A percentile compares a stretch with the other conserved stretches of the same genome.
Conservation (phyloP, 2,888 invertebrate genomes). For the Griposia aprilina region DNA sequence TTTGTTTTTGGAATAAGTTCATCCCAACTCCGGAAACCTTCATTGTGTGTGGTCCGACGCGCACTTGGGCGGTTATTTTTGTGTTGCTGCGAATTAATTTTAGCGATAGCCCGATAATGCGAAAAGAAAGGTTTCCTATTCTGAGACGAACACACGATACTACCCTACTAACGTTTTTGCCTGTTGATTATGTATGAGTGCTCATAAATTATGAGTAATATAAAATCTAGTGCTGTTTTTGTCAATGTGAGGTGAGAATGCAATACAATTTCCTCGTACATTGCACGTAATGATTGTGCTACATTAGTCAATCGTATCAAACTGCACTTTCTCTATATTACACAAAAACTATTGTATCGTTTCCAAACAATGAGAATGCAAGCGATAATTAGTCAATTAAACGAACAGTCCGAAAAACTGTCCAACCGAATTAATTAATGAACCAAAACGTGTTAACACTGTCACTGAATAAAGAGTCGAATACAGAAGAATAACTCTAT, state of each 20-base stretch:
- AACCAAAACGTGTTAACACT: conserved; percentile 64
- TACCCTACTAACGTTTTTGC: not conserved
- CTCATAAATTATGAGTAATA: conserved; percentile 14
- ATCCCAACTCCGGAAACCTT: too few species aligned
- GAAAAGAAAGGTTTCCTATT: not conserved
- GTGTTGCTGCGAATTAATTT: not conserved
- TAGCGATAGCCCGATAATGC: not conserved
- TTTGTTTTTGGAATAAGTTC: too few species aligned
- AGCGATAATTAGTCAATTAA: conserved; percentile 63
- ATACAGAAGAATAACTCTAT: conserved; percentile 9
- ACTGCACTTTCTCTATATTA: conserved; percentile 49
- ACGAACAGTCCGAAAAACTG: conserved; percentile 61
- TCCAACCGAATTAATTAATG: conserved; percentile 66
- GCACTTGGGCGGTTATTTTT: not conserved
- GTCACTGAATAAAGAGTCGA: not conserved
- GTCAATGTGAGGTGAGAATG: conserved; percentile 27
- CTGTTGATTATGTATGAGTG: not conserved
- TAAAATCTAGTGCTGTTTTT: conserved; percentile 33
- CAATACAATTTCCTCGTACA: conserved; percentile 28
- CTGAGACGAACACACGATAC: not conserved
- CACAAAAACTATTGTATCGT: conserved; percentile 46
- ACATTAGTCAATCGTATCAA: conserved; percentile 41
- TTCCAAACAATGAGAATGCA: conserved; percentile 49
- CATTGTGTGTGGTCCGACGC: too few species aligned
- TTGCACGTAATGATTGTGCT: conserved; percentile 34